A percentile compares a stretch with the other conserved stretches of the same genome.
Conservation (phyloP, 2,888 invertebrate species). For the Drosophila anceps region DNA sequence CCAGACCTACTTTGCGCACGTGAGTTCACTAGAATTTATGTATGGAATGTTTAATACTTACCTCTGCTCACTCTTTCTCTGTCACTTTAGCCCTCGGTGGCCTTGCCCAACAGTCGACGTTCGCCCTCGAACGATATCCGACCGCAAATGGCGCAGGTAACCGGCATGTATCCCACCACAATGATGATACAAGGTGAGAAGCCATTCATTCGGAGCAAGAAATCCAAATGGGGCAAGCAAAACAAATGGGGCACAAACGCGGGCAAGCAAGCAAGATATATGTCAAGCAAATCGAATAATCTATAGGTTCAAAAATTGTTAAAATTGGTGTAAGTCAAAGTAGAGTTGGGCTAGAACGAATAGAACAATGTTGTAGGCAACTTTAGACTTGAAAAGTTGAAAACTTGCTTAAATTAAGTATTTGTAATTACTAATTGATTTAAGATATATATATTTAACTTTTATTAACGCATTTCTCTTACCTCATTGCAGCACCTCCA, state of each 20-base stretch:
- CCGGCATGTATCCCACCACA: constrained; percentile 85
- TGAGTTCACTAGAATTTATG: constrained; percentile 61
- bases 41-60: background rate
- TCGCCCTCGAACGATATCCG: constrained; percentile 85
- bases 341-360: background rate
- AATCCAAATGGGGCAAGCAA: background rate
- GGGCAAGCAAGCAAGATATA: background rate
- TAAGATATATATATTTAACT: background rate
- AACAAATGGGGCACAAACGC: background rate
- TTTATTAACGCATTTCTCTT: background rate
- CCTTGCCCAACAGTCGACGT: constrained; percentile 85
- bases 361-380: background rate
- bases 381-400: no score
- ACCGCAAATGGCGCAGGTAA: constrained; percentile 84
- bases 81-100: constrained; percentile 82
- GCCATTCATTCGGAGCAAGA: background rate
- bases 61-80: background rate
- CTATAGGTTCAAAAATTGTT: background rate
- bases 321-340: background rate
- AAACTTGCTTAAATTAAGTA: background rate
- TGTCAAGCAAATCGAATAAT: background rate
- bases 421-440: background rate
- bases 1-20: constrained; percentile 85
- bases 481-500: constrained; percentile 75
- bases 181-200: constrained; percentile 85